Conservation (phyloP, 2,888 invertebrate species). For the Asteroscopus sphinx region DNA sequence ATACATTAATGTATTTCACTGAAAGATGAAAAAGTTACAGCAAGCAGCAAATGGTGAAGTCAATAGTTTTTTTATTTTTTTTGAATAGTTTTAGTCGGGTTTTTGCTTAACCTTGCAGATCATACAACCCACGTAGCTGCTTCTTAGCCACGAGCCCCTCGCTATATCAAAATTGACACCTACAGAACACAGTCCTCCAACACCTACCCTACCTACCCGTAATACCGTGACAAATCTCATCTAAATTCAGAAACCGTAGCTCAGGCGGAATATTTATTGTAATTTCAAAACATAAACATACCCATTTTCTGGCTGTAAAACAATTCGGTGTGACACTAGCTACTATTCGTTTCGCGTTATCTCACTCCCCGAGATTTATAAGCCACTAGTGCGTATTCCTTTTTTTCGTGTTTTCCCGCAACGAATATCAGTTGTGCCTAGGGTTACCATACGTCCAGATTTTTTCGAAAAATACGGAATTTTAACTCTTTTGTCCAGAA, state of each 20-base stretch:
- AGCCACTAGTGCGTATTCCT: conserved; percentile 28
- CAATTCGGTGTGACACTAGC: conserved; percentile 50
- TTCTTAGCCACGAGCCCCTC: no score
- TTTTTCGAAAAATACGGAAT: no score
- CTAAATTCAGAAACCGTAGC: conserved; percentile 17
- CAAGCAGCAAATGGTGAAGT: no score
- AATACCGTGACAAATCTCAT: conserved; percentile 17
- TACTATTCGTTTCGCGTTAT: conserved; percentile 55
- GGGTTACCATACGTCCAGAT: no score
- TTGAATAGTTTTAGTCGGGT: no score
- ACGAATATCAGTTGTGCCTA: conserved; percentile 23
- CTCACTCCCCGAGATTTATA: conserved; percentile 55
- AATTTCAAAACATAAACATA: conserved; percentile 48
- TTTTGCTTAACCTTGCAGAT: no score
- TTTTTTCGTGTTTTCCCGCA: conserved; percentile 27
- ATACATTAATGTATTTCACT: no score
- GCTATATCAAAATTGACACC: background rate
- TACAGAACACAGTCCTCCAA: background rate
- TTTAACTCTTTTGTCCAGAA: no score
- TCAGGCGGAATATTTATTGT: conserved; percentile 38
- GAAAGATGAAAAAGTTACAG: no score
- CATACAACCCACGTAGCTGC: no score
- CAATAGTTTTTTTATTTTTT: no score
- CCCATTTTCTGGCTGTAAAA: conserved; percentile 52
- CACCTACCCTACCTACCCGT: no score